Percentiles rank a stretch among this genome's conserved stretches.
phyloP scores from a whole-genome alignment of 2,797 vertebrate species.

The Steatocranus sp. region DNA sequence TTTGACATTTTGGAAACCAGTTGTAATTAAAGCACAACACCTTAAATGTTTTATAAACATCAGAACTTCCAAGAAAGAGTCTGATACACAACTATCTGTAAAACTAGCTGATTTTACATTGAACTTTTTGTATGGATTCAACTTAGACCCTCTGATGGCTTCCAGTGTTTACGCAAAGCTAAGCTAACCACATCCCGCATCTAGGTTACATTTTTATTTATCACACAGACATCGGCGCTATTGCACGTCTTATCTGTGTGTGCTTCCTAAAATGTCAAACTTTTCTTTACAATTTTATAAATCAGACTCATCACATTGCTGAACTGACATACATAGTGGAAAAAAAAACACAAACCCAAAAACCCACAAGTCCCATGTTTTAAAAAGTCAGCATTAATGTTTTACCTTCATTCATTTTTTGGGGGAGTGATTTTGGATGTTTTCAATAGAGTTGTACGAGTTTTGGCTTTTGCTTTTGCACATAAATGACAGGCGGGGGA shows the following conservation, averaged over 20 bases:
- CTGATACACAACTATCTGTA: neutral
- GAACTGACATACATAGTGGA: neutral
- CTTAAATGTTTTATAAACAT: neutral
- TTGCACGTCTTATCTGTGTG: too few relatives aligned
- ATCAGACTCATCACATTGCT: neutral
- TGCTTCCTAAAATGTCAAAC: neutral
- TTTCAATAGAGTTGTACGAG: neutral
- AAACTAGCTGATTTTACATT: neutral
- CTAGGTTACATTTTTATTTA: neutral
- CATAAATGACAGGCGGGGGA: slow-evolving; percentile 41
- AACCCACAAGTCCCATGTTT: neutral
- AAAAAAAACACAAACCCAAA: neutral
- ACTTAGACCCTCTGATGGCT: neutral
- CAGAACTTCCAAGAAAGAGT: neutral
- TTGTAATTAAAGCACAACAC: neutral
- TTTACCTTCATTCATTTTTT: neutral
- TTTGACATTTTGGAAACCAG: neutral
- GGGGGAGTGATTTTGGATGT: neutral
- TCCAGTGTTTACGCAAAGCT: neutral
- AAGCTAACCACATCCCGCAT: neutral
- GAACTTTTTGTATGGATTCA: neutral
- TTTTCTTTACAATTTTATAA: neutral
- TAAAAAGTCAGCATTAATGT: neutral
- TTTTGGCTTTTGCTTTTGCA: neutral
- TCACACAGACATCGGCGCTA: neutral